Evolutionary conservation across 1,140 invertebrate genomes (phyloP).

Genomic region (Drosophila pseudoobscura): DNA sequence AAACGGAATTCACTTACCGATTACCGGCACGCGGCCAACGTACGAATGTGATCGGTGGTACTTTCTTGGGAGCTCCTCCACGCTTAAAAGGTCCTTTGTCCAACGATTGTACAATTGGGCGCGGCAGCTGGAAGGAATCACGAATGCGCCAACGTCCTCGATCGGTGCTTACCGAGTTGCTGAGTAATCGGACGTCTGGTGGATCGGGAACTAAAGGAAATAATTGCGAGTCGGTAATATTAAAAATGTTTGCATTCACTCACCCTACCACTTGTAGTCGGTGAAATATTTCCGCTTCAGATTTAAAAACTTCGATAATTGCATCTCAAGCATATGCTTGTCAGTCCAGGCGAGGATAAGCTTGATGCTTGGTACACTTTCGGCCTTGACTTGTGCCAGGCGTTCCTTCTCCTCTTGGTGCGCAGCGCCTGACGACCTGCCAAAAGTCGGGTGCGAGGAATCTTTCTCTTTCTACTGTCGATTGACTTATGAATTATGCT

Average conservation of each 20-base stretch:
- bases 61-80: background rate
- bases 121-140: background rate
- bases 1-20: no score
- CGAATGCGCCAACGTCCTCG: conserved; percentile 23
- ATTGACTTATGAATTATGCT: no score
- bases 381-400: conserved; percentile 48
- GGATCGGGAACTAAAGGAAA: conserved; percentile 1
- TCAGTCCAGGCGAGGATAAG: conserved; percentile 24
- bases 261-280: conserved; percentile 19
- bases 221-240: background rate
- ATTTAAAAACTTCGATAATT: conserved; percentile 43
- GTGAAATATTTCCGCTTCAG: conserved; percentile 21
- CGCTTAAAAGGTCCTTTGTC: no score
- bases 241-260: background rate
- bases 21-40: conserved; percentile 85
- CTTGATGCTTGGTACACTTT: conserved; percentile 31
- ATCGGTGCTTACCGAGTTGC: conserved; percentile 17
- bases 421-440: conserved; percentile 39
- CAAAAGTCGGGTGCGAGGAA: conserved; percentile 58
- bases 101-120: background rate
- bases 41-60: conserved; percentile 84
- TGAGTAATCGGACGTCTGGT: background rate
- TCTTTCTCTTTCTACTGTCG: conserved; percentile 18
- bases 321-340: conserved; percentile 46
- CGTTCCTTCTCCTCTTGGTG: conserved; percentile 48